These are phyloP conservation scores for Australoheros scitulus DNA, from an alignment of 2,113 vertebrate species.

Conservation along the genomic window DNA sequence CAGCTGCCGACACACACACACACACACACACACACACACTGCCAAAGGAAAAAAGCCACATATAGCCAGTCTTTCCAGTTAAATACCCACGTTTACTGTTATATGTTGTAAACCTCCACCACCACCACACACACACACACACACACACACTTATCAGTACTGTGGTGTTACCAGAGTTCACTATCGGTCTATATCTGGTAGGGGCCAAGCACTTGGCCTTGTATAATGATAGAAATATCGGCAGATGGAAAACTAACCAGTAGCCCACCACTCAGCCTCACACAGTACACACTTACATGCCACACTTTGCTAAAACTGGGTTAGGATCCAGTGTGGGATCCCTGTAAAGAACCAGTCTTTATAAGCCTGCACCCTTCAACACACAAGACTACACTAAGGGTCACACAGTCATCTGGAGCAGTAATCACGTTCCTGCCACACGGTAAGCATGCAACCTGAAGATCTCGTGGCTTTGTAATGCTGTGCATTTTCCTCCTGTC, in stretches of 20 bases:
- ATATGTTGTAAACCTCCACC: slow-evolving; percentile 21
- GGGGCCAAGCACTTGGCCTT: slow-evolving; percentile 54
- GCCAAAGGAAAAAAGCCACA: not conserved
- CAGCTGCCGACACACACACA: slow-evolving; percentile 13
- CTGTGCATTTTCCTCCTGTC: not conserved
- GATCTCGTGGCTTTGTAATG: not conserved
- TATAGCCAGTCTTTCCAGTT: not conserved
- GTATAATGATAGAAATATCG: slow-evolving; percentile 61
- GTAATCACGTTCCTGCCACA: not conserved
- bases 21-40: slow-evolving; percentile 12
- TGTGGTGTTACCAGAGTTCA: slow-evolving; percentile 51
- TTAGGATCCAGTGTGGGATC: not conserved
- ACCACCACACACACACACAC: not conserved
- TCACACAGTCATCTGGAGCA: slow-evolving; percentile 6
- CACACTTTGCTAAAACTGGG: slow-evolving; percentile 8
- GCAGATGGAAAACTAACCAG: slow-evolving; percentile 59
- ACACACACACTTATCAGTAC: slow-evolving; percentile 38
- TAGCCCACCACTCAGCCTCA: slow-evolving; percentile 30
- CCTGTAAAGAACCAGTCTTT: slow-evolving; percentile 11
- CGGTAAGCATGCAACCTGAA: not conserved
- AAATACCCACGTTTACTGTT: slow-evolving; percentile 43
- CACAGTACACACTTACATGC: slow-evolving; percentile 36
- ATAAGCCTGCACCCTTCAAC: not conserved
- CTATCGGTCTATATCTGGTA: slow-evolving; percentile 63
- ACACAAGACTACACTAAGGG: slow-evolving; percentile 10